Evolutionary conservation across 2,888 invertebrate species (phyloP).

Genomic region (Osmoderma eremita): DNA sequence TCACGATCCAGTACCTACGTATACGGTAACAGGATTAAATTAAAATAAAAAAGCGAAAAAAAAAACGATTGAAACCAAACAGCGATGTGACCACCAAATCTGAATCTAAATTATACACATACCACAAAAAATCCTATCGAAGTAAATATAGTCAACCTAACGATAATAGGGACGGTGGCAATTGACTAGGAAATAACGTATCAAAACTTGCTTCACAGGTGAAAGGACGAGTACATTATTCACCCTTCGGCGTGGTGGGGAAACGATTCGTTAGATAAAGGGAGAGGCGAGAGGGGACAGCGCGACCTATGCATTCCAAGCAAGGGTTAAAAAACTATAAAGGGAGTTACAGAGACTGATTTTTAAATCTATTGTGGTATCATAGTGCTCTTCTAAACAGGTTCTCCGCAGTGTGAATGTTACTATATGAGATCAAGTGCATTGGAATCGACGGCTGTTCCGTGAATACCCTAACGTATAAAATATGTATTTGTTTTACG

Average conservation of each 20-base stretch:
- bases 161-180: background rate
- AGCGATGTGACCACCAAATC: background rate
- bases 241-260: conserved; percentile 45
- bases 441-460: background rate
- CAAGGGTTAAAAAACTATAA: conserved; percentile 63
- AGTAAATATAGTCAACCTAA: conserved; percentile 18
- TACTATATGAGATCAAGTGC: conserved; percentile 24
- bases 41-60: conserved; percentile 11
- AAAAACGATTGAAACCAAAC: background rate
- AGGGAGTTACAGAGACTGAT: conserved; percentile 63
- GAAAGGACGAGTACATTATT: conserved; percentile 46
- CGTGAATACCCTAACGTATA: background rate
- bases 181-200: conserved; percentile 28
- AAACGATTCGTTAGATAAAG: conserved; percentile 44
- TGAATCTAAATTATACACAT: conserved; percentile 8
- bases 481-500: conserved; percentile 18
- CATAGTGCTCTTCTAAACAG: conserved; percentile 52
- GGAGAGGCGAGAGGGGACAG: conserved; percentile 33
- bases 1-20: conserved; percentile 27
- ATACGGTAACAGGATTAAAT: conserved; percentile 6
- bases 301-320: conserved; percentile 45
- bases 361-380: conserved; percentile 58
- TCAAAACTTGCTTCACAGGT: conserved; percentile 39
- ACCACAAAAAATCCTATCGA: conserved; percentile 21
- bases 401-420: conserved; percentile 47